phyloP scores from a whole-genome alignment of 2,113 vertebrate species.

The Rhabdomys dilectus region DNA sequence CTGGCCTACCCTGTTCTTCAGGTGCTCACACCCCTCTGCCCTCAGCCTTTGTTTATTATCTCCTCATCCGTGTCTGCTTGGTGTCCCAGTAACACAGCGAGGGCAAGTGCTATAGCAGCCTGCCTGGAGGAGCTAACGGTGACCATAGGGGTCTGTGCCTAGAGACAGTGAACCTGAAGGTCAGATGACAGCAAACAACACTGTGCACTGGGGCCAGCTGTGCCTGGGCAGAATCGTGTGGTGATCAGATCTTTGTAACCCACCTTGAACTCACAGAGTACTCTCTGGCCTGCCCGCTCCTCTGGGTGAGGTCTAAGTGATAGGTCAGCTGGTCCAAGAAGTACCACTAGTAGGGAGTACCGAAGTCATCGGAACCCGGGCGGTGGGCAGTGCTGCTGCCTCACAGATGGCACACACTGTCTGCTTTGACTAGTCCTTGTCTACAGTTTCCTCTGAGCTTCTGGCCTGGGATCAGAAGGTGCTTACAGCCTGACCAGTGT shows the following conservation, averaged over 20 bases:
- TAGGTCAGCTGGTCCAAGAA: neutral
- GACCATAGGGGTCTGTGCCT: neutral
- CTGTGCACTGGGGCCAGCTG: neutral
- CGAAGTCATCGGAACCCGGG: neutral
- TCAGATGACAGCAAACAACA: neutral
- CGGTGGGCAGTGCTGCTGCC: neutral
- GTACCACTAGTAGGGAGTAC: neutral
- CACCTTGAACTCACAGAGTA: neutral
- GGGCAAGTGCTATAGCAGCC: neutral
- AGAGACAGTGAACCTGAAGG: neutral
- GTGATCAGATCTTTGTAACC: neutral
- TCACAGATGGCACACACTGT: neutral
- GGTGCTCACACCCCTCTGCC: neutral
- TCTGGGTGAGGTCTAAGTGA: neutral
- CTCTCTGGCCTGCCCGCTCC: neutral
- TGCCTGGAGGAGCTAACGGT: neutral
- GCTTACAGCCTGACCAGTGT: neutral
- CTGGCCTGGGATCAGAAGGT: neutral
- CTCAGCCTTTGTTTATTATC: neutral
- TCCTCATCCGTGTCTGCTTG: neutral
- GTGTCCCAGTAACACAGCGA: neutral
- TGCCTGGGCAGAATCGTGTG: neutral
- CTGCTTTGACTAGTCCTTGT: neutral
- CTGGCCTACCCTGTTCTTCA: neutral
- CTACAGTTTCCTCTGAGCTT: neutral